Evolutionary conservation across 2,113 vertebrate species (phyloP), one percentile per base, ranked within the genome.

Genomic region (Sclerurus mexicanus): DNA sequence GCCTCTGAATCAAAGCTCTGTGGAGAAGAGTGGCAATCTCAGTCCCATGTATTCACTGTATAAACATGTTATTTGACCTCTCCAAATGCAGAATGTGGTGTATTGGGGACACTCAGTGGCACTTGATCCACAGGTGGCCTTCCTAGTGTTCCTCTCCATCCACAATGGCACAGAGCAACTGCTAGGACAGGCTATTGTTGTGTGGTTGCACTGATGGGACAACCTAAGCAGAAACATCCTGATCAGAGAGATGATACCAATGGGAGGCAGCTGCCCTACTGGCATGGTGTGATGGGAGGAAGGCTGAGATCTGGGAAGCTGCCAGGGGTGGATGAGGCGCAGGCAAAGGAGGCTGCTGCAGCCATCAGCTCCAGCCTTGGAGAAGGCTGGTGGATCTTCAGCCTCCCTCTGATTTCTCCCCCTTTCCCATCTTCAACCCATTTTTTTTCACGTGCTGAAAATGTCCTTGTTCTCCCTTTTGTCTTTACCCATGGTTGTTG

Each of bases 221-320:
- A 69, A 33, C 31, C 16, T 69, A 27, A 84, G 49, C 53, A 63
- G 71, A 35, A 91, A 21, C 39, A 68, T 64, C 35, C 44, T 0
- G 0, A 20, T n/a, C 12, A 25, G 42, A 60, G 17, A 20, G 25
- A 24, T 66, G 24, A 22, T 22, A 9, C 30, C 4, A 1, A 16
- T 27, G 72, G 27, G 33, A 1, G 0, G 21, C 72, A 50, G 55
- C 73, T 69, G 28, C 10, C 30, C 33, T 56, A 8, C 47, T 23
- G 67, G 21, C 49, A 10, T 52, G 27, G 12, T 69, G 55, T 18
- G 15, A 44, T 52, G n/a, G 37, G 22, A 59, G 2, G 28, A 68
- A 73, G 24, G n/a, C 37, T 76, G 79, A 74, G 40, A n/a, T 84
- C 62, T 77, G 76, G 67, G 71, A 46, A 91, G n/a, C 59, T 86